Conservation (phyloP, 2,797 vertebrate species). For the Myotis daubentonii region DNA sequence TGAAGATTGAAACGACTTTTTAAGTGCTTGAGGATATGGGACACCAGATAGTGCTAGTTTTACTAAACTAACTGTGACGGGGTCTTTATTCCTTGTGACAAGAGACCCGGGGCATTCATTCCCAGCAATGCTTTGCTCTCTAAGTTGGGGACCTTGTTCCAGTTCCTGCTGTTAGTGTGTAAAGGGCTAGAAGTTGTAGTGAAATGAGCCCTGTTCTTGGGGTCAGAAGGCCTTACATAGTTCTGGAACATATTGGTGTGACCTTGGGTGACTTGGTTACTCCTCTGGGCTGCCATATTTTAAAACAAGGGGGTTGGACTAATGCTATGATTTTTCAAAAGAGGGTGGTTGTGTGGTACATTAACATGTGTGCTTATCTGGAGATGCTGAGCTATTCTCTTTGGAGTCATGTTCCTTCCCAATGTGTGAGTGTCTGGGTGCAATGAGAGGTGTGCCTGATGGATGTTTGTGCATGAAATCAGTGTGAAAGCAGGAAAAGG, state of each 20-base stretch:
- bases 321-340: background rate
- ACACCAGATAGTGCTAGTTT: constrained; percentile 60
- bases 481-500: background rate
- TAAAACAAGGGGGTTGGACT: background rate
- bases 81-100: constrained; percentile 48
- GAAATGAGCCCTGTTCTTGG: background rate
- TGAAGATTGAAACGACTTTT: constrained; percentile 52
- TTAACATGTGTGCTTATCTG: background rate
- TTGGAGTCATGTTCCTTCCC: background rate
- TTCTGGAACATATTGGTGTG: background rate
- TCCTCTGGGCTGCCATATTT: background rate
- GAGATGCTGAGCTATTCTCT: background rate
- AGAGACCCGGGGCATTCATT: background rate
- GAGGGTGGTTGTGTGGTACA: background rate
- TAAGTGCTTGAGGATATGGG: constrained; percentile 53
- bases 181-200: background rate
- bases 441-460: background rate
- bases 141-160: background rate
- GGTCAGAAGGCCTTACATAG: background rate
- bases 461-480: background rate
- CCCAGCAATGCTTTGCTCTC: background rate
- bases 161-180: background rate
- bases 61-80: constrained; percentile 45
- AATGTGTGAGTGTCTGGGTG: background rate
- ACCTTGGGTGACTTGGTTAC: background rate